A percentile compares a stretch with the other conserved stretches of the same genome.
phyloP scores from a whole-genome alignment of 2,888 invertebrate genomes.

The Pristionchus japonicus region DNA sequence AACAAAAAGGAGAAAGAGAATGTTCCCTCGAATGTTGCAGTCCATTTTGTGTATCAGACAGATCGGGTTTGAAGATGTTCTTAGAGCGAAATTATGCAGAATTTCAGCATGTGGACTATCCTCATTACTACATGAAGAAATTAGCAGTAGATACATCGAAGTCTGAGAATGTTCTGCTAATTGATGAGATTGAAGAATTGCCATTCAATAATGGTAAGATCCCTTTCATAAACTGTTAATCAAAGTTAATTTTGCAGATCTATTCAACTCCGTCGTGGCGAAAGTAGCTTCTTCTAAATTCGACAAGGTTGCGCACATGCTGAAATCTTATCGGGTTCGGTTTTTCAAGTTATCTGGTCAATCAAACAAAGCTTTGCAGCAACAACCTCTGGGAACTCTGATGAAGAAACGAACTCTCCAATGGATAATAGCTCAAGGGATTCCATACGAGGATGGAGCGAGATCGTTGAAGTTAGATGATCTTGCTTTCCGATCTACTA shows the following conservation, averaged over 20 bases:
- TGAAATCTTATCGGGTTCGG: neutral
- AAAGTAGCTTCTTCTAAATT: neutral
- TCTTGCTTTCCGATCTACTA: neutral
- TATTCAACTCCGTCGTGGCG: neutral
- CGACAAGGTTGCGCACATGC: neutral
- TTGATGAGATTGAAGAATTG: conserved; percentile 10
- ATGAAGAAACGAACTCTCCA: neutral
- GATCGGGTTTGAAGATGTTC: neutral
- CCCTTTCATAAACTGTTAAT: neutral
- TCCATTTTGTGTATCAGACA: conserved; percentile 12
- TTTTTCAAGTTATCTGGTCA: neutral
- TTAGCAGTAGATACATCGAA: neutral
- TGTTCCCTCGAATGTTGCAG: neutral
- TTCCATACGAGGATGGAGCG: neutral
- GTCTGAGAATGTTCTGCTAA: neutral
- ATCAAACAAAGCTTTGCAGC: neutral
- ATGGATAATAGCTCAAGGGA: neutral
- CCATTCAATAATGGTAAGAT: neutral
- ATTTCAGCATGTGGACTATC: neutral
- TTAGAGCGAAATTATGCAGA: neutral
- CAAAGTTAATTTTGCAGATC: neutral
- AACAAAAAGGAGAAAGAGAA: neutral
- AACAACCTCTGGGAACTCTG: neutral
- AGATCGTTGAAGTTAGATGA: neutral
- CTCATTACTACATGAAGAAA: conserved; percentile 4